A percentile compares a stretch with the other conserved stretches of the same genome.
phyloP scores from a whole-genome alignment of 1,140 invertebrate genomes.

The Lithobius niger region DNA sequence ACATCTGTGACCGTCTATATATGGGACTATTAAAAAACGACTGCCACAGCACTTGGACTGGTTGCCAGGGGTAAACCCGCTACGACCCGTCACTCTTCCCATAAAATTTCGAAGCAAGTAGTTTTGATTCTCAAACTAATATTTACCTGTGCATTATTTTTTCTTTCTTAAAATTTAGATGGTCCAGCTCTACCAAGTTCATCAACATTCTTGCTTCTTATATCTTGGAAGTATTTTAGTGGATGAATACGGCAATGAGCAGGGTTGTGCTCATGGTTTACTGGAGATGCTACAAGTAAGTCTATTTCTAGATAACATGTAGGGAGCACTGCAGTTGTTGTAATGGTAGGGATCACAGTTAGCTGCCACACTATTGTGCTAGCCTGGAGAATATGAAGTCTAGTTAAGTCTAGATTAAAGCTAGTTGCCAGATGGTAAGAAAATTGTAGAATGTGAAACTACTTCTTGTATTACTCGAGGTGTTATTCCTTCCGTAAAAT shows the following conservation, averaged over 20 bases:
- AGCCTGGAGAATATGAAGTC: too few relatives aligned
- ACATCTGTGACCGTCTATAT: too few relatives aligned
- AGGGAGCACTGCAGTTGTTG: conserved; percentile 2
- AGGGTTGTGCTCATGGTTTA: conserved; percentile 53
- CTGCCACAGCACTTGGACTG: too few relatives aligned
- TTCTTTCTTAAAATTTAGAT: conserved; percentile 49
- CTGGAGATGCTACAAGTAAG: conserved; percentile 59
- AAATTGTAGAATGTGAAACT: too few relatives aligned
- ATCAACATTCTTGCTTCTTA: conserved; percentile 86
- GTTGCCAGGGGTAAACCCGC: too few relatives aligned
- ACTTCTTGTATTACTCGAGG: too few relatives aligned
- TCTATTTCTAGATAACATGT: neutral
- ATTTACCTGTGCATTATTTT: conserved; percentile 10
- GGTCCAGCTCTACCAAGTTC: conserved; percentile 60
- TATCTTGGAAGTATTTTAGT: conserved; percentile 91
- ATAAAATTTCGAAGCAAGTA: conserved; percentile 10
- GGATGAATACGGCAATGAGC: conserved; percentile 72
- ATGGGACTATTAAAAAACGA: too few relatives aligned
- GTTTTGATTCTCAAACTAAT: conserved; percentile 1
- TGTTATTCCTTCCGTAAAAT: too few relatives aligned
- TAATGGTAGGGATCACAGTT: neutral
- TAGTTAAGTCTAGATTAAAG: too few relatives aligned
- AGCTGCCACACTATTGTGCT: too few relatives aligned
- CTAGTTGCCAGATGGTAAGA: too few relatives aligned
- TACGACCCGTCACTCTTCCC: too few relatives aligned